Conservation (phyloP, 2,888 invertebrate species). For the Drosophila kambysellisi region DNA sequence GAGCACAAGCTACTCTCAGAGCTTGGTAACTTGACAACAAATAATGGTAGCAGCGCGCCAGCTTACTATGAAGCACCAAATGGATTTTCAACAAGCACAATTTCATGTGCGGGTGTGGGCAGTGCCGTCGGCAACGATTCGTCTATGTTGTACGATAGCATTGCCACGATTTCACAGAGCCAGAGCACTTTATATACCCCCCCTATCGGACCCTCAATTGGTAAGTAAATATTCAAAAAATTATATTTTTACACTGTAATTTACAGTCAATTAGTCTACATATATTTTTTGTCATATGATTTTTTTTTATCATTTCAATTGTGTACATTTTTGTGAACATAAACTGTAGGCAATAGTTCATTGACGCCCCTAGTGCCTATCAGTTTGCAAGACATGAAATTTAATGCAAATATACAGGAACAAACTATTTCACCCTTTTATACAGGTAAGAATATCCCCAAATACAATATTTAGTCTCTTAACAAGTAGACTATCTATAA, state of each 20-base stretch:
- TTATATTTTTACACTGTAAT: background rate
- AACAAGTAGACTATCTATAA: background rate
- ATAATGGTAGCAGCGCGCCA: constrained; percentile 65
- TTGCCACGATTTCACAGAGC: constrained; percentile 90
- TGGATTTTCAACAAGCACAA: constrained; percentile 73
- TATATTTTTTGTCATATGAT: constrained; percentile 23
- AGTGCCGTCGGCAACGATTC: constrained; percentile 84
- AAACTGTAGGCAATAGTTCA: constrained; percentile 86
- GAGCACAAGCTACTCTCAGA: constrained; percentile 95
- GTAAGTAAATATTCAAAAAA: constrained; percentile 84
- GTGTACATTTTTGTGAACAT: constrained; percentile 18
- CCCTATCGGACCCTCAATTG: constrained; percentile 90
- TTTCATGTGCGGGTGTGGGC: constrained; percentile 64
- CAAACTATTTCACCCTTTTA: constrained; percentile 89
- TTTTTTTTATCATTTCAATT: constrained; percentile 29
- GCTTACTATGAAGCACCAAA: constrained; percentile 87
- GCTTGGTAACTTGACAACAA: constrained; percentile 88
- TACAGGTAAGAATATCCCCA: constrained; percentile 87
- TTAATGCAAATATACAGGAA: constrained; percentile 88
- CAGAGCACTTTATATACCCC: constrained; percentile 92
- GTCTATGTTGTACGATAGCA: constrained; percentile 89
- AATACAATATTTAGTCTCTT: background rate
- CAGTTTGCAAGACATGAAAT: constrained; percentile 91
- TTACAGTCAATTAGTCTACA: background rate
- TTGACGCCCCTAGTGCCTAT: constrained; percentile 90